phyloP scores from a whole-genome alignment of 2,113 vertebrate species.

The Prolemur simus region DNA sequence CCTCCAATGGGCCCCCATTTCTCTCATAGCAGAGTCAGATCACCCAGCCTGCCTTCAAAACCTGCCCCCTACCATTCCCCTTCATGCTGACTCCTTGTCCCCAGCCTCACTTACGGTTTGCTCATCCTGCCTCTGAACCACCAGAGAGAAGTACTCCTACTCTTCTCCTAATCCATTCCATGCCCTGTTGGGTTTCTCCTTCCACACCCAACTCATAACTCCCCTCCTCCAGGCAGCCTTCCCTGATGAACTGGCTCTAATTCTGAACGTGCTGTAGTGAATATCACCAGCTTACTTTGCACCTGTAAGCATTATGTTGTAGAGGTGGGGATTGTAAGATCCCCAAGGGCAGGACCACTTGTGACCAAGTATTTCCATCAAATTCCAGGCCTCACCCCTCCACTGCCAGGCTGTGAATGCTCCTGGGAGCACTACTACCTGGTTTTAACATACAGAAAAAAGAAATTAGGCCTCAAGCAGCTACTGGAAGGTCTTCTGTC shows the following conservation, averaged over 20 bases:
- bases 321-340: background rate
- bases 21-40: background rate
- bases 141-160: background rate
- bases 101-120: background rate
- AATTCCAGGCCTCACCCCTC: background rate
- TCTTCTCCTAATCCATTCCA: background rate
- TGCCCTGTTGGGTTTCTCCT: background rate
- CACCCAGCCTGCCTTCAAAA: background rate
- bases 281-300: background rate
- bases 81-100: background rate
- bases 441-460: conserved; percentile 10
- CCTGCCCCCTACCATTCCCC: background rate
- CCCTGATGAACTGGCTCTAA: background rate
- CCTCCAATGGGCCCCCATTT: background rate
- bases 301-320: background rate
- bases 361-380: background rate
- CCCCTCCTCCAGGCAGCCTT: conserved; percentile 24
- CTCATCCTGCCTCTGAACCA: background rate
- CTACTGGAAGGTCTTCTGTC: background rate
- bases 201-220: background rate
- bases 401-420: background rate
- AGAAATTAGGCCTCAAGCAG: background rate
- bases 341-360: background rate
- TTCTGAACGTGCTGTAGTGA: background rate
- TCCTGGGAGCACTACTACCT: background rate